These are phyloP conservation scores for Alentia gelatinosa DNA, from an alignment of 2,888 invertebrate genomes.

Conservation along the genomic window DNA sequence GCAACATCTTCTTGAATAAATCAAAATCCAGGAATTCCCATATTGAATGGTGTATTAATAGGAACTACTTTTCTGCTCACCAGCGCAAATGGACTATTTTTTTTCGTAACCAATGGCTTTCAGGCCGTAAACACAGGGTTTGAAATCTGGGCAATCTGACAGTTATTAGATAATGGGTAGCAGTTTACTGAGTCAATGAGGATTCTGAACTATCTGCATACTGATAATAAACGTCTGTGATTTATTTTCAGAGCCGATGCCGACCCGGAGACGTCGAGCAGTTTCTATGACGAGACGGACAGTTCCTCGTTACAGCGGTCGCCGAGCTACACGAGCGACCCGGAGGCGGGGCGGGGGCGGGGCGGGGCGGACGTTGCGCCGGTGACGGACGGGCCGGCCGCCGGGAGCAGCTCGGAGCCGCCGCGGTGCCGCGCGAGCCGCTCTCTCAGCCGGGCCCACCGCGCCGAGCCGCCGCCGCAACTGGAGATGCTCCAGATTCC, in stretches of 20 bases:
- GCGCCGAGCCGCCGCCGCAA: slow-evolving; percentile 16
- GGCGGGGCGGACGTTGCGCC: neutral
- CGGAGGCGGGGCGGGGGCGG: slow-evolving; percentile 59
- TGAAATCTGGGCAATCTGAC: no score
- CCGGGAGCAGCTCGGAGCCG: neutral
- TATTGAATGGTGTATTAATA: no score
- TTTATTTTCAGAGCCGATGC: slow-evolving; percentile 72
- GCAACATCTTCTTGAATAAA: no score
- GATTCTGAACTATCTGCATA: no score
- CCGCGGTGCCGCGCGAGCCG: neutral
- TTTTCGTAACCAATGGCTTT: no score
- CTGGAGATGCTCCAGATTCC: slow-evolving; percentile 58
- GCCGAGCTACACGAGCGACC: slow-evolving; percentile 68
- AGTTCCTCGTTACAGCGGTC: slow-evolving; percentile 72
- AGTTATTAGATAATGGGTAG: no score
- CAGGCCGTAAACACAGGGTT: no score
- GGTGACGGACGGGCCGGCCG: neutral
- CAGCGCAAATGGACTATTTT: no score
- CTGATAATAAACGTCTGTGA: no score
- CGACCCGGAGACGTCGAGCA: slow-evolving; percentile 76
- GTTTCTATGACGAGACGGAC: slow-evolving; percentile 75
- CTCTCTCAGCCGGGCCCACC: neutral
- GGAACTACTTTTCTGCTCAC: no score
- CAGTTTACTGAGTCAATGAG: no score
- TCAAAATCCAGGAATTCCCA: no score